Evolutionary conservation across 2,888 invertebrate species (phyloP).

Genomic region (Tetranychus piercei): DNA sequence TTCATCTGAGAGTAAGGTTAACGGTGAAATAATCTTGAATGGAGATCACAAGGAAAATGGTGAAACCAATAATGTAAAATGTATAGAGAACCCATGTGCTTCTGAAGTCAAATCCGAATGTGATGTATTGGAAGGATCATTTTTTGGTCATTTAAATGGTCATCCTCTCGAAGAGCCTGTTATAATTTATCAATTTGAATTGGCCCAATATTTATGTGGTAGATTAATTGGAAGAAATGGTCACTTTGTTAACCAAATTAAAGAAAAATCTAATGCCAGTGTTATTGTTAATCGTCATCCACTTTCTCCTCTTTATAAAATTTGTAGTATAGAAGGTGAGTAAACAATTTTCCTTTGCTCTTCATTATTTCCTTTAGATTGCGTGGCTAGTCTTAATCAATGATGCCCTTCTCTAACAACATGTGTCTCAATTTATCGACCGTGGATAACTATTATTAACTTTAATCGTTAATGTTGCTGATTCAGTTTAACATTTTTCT

Average conservation of each 20-base stretch:
- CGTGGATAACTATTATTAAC: too few relatives aligned
- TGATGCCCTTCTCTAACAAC: not conserved
- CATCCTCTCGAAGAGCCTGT: slow-evolving; percentile 18
- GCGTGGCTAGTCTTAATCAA: not conserved
- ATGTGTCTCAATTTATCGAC: too few relatives aligned
- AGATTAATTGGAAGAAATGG: slow-evolving; percentile 69
- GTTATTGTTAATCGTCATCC: slow-evolving; percentile 61
- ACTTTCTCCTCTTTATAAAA: slow-evolving; percentile 50
- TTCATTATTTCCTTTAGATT: not conserved
- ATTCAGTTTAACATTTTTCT: too few relatives aligned
- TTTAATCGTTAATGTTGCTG: too few relatives aligned
- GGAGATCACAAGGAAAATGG: not conserved
- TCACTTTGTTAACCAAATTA: slow-evolving; percentile 54
- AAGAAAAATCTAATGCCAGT: slow-evolving; percentile 55
- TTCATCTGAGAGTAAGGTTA: not conserved
- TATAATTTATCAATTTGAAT: slow-evolving; percentile 33
- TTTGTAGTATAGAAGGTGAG: slow-evolving; percentile 63
- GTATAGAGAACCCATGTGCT: not conserved
- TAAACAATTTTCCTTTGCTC: not conserved
- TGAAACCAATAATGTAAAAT: not conserved
- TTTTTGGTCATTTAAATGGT: not conserved
- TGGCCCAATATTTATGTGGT: slow-evolving; percentile 48
- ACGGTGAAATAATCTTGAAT: not conserved
- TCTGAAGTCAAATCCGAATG: not conserved
- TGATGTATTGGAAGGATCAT: not conserved